Conservation (phyloP, 2,113 vertebrate species). For the Gymnorhina tibicen region DNA sequence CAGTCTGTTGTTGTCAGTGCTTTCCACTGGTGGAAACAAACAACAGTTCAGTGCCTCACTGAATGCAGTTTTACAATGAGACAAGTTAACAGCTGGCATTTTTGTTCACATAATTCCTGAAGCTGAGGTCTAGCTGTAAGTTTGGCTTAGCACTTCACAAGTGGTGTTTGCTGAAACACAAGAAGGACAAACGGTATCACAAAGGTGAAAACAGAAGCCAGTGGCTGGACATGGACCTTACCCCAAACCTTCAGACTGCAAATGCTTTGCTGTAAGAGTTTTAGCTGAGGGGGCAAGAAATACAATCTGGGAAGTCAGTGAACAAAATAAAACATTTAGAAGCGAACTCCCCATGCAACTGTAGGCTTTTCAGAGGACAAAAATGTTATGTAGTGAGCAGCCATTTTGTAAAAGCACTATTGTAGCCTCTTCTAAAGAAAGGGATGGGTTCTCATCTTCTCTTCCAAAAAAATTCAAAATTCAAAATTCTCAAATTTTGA, state of each 20-base stretch:
- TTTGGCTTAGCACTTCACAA: neutral
- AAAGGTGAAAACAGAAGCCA: neutral
- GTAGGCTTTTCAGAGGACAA: neutral
- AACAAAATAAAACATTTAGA: neutral
- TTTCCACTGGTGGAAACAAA: neutral
- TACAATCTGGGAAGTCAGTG: neutral
- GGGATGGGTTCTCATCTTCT: neutral
- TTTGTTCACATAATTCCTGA: neutral
- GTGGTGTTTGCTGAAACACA: rapidly evolving
- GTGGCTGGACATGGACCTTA: neutral
- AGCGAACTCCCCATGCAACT: neutral
- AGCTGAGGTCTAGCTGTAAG: neutral
- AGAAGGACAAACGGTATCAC: neutral
- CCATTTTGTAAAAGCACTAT: neutral
- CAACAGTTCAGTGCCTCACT: neutral
- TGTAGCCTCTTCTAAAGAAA: neutral
- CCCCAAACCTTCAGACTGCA: neutral
- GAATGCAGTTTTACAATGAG: neutral
- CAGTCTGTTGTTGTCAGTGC: constrained; percentile 6
- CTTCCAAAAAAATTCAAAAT: neutral
- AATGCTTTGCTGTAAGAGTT: neutral
- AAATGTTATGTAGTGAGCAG: neutral
- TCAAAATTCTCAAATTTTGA: neutral
- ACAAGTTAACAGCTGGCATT: neutral
- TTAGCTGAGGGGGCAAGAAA: neutral